phyloP scores from a whole-genome alignment of 2,888 invertebrate species.

The Rotaria magnacalcarata region DNA sequence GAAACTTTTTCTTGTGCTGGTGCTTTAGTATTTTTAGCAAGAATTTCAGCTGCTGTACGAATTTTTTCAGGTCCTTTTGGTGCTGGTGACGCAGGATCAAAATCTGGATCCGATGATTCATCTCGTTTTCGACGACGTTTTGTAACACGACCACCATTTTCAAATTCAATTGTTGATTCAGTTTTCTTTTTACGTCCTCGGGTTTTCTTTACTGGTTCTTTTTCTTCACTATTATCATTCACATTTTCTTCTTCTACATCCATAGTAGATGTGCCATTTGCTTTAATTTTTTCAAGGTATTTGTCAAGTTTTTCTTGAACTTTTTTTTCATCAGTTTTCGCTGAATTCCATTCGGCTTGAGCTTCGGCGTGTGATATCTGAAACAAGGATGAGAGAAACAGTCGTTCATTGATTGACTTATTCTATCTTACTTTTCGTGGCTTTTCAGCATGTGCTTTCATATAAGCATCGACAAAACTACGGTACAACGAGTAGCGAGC shows the following conservation, averaged over 20 bases:
- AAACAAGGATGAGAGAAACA: neutral
- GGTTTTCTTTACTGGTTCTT: neutral
- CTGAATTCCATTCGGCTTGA: neutral
- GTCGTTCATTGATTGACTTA: neutral
- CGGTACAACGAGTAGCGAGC: neutral
- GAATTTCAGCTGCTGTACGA: constrained; percentile 1
- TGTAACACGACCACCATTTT: neutral
- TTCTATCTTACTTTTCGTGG: neutral
- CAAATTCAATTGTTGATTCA: neutral
- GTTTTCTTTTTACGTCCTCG: neutral
- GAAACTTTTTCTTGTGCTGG: constrained; percentile 19
- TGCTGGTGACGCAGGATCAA: neutral
- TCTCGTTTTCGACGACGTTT: neutral
- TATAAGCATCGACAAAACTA: neutral
- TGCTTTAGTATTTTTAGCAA: neutral
- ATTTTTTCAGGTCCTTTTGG: neutral
- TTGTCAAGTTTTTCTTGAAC: neutral
- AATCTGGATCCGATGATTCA: neutral
- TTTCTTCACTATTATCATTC: neutral
- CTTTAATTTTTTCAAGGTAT: neutral
- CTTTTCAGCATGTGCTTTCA: neutral
- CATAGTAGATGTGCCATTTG: neutral
- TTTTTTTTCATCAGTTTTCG: neutral
- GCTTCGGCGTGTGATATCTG: neutral
- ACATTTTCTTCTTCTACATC: neutral